A percentile compares a stretch with the other conserved stretches of the same genome.
phyloP scores from a whole-genome alignment of 2,113 vertebrate species.

The Craseonycteris thonglongyai region DNA sequence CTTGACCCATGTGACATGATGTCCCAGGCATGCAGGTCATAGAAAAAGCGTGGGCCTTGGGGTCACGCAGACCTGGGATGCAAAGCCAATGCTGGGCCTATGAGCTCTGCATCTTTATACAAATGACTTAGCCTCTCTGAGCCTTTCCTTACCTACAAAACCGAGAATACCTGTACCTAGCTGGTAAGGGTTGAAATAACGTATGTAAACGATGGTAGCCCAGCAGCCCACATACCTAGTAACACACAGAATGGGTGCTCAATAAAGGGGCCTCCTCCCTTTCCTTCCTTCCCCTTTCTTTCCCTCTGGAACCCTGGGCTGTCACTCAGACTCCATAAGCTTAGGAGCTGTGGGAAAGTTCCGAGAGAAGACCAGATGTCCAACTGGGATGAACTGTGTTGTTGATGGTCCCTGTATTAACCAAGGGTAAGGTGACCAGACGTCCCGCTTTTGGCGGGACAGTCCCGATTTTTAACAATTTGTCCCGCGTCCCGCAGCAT shows the following conservation, averaged over 20 bases:
- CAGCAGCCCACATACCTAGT: fast-evolving
- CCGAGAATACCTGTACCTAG: not conserved
- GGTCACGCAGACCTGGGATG: not conserved
- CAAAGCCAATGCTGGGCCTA: not conserved
- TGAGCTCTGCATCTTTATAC: not conserved
- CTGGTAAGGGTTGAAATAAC: not conserved
- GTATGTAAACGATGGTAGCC: not conserved
- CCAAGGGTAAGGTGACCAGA: no score
- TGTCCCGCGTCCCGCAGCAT: no score
- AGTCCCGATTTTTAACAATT: no score
- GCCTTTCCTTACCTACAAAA: not conserved
- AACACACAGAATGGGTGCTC: not conserved
- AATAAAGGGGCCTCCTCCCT: not conserved
- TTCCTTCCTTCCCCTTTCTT: not conserved
- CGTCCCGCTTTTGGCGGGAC: no score
- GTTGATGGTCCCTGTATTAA: not conserved
- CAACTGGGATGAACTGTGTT: not conserved
- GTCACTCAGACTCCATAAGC: not conserved
- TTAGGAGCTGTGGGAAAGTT: not conserved
- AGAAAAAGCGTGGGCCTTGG: not conserved
- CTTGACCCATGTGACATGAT: not conserved
- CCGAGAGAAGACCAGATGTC: not conserved
- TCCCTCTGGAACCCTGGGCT: not conserved
- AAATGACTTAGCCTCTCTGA: not conserved
- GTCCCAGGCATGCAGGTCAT: no score